Evolutionary conservation across 2,797 vertebrate species (phyloP), one percentile per base, ranked within the genome.

Genomic region (Eulemur albifrons): DNA sequence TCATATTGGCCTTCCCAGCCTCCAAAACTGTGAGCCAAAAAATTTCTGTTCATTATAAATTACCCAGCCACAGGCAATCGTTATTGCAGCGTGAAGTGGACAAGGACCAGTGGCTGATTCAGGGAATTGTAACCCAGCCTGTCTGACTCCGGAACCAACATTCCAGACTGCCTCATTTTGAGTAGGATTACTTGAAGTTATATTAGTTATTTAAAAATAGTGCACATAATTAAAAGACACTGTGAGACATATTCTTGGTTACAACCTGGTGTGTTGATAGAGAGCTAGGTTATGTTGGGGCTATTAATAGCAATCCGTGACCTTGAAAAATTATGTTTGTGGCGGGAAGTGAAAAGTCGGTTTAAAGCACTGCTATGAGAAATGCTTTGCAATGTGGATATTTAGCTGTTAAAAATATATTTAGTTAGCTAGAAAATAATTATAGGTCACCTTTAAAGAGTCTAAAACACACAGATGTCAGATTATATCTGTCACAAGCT

Each of bases 401-500:
- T 86, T 73, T 50, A 54, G 32, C 13, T 72, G 81, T 76, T 69
- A 93, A 84, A 95, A 96, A 93, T 94, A 92, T 32, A 91, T 81
- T 88, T 86, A 59, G 67, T 92, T 94, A 85, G 40, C 69, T 88
- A 88, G 54, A 96, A 94, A 88, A 94, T 90, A 88, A 94, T 95
- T 82, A 88, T 20, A 35, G 86, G 72, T 92, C 84, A 98, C 54
- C 84, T 97, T 96, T 97, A 92, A 88, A 95, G 81, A 90, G 63
- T 77, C 18, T 85, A 85, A 93, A 96, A 89, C 43, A 93, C 52
- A 96, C 18, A 95, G 87, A 94, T 90, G 86, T 94, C 94, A 97
- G 87, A 95, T 91, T 88, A 65, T 52, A 95, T 94, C 77, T 76
- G 43, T 96, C 94, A 93, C 38, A 92, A 96, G 9, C 45, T 96